These are phyloP conservation scores for Drosophila ironensis DNA, from an alignment of 1,140 invertebrate species.

Conservation along the genomic window DNA sequence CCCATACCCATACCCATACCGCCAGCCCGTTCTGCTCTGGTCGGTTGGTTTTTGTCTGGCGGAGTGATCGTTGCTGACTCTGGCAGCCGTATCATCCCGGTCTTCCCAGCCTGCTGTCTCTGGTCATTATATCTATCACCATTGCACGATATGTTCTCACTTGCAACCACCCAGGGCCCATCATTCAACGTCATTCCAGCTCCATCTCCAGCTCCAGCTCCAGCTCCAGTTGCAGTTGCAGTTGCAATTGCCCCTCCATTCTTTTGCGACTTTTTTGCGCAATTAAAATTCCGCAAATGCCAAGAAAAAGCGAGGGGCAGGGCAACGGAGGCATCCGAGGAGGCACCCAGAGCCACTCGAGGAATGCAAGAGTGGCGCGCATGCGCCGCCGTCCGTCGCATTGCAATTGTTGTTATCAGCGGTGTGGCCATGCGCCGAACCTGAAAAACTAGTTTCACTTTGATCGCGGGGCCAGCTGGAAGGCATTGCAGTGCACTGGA, in stretches of 20 bases:
- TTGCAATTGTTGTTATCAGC: constrained; percentile 74
- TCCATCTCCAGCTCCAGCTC: neutral
- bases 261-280: constrained; percentile 51
- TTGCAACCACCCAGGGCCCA: constrained; percentile 22
- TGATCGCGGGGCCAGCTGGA: constrained; percentile 45
- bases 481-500: too few species aligned
- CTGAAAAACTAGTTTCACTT: constrained; percentile 76
- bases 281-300: constrained; percentile 77
- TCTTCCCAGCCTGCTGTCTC: constrained; percentile 20
- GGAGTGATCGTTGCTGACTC: too few species aligned
- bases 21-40: constrained; percentile 13
- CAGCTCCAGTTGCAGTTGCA: constrained; percentile 29
- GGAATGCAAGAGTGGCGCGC: constrained; percentile 57
- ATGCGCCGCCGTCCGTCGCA: constrained; percentile 54
- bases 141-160: constrained; percentile 71
- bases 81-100: constrained; percentile 10
- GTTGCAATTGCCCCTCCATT: neutral
- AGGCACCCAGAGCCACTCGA: constrained; percentile 36
- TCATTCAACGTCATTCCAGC: constrained; percentile 37
- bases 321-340: neutral
- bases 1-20: too few species aligned
- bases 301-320: constrained; percentile 3
- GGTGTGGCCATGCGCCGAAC: constrained; percentile 62
- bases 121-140: constrained; percentile 69
- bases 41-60: constrained; percentile 47